Evolutionary conservation across 1,140 invertebrate species (phyloP), one percentile per base, ranked within the genome.

Genomic region (Tetranychus urticae): DNA sequence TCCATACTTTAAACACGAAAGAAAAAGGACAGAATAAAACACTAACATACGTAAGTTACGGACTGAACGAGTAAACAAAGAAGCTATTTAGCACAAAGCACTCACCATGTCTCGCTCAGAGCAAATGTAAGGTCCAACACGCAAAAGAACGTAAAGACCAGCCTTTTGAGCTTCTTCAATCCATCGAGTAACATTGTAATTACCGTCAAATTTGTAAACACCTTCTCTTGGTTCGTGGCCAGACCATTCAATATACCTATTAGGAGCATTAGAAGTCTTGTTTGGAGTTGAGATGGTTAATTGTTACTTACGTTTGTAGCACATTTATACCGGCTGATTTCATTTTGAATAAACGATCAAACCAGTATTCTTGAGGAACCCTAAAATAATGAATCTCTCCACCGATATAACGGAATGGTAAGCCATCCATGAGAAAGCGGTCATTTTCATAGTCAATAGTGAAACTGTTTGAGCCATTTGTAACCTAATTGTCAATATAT

Each of bases 381-480:
- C 77, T 67, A 56, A 70, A 73, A 61, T 77, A 77, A 66, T 78
- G 77, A 13, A 52, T 52, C 31, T n/a, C n/a, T 1, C 91, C 92
- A 4, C 87, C 82, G 50, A 90, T 74, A 68, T 88, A 90, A 23
- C 78, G 78, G 68, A 90, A 85, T 0, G 83, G 81, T 68, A 79
- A 65, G 0, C 87, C 88, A 77, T 93, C 86, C 66, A 86, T 80
- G 5, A 88, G 65, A 68, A 93, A 92, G 48, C 77, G 76, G 71
- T 89, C 77, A n/a, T 79, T 79, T 1, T 77, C 74, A 69, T 82
- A 84, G 70, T 87, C 84, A 14, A 88, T 77, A 0, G 59, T 67
- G 68, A 80, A 79, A 14, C 66, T 60, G 35, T 46, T 12, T 31
- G 50, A 6, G 5, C 39, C 39, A 42, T 42, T 42, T 10, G 39